Conservation (phyloP, 2,113 vertebrate genomes). For the Myiozetetes cayanensis region DNA sequence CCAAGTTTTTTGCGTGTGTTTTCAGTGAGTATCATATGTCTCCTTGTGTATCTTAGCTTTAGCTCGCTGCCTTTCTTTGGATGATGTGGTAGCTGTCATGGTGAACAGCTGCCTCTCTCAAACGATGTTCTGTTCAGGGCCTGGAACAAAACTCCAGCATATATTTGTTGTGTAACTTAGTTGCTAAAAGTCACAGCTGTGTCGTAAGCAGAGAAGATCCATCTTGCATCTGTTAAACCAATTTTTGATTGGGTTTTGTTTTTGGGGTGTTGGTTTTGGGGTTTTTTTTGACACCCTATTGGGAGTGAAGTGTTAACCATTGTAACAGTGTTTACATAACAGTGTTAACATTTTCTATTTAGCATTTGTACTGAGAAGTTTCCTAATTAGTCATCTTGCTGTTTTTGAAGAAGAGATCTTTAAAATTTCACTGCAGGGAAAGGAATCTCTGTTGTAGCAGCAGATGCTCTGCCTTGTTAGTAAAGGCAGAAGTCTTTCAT, state of each 20-base stretch:
- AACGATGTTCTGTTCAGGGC: background rate
- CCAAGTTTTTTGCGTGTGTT: background rate
- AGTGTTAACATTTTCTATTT: conserved; percentile 11
- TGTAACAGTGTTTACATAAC: conserved; percentile 1
- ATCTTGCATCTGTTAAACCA: background rate
- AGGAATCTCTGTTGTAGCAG: background rate
- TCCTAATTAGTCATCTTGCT: conserved; percentile 39
- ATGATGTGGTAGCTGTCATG: background rate
- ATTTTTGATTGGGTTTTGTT: background rate
- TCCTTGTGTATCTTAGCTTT: background rate
- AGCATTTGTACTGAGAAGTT: background rate
- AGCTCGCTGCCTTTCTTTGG: background rate
- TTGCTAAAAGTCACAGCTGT: conserved; percentile 16
- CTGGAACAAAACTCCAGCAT: background rate
- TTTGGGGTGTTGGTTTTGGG: background rate
- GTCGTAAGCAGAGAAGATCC: background rate
- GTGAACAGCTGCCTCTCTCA: background rate
- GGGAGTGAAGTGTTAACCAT: background rate
- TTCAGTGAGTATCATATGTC: background rate
- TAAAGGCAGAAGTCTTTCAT: background rate
- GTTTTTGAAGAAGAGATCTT: conserved; percentile 12
- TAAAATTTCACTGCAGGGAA: conserved; percentile 22
- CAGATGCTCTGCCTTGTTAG: conserved; percentile 15
- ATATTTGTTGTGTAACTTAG: conserved; percentile 19
- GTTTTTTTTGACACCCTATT: background rate